Percentiles rank a stretch among this genome's conserved stretches.
phyloP scores from a whole-genome alignment of 2,888 invertebrate genomes.

The Heliothis peltigera region DNA sequence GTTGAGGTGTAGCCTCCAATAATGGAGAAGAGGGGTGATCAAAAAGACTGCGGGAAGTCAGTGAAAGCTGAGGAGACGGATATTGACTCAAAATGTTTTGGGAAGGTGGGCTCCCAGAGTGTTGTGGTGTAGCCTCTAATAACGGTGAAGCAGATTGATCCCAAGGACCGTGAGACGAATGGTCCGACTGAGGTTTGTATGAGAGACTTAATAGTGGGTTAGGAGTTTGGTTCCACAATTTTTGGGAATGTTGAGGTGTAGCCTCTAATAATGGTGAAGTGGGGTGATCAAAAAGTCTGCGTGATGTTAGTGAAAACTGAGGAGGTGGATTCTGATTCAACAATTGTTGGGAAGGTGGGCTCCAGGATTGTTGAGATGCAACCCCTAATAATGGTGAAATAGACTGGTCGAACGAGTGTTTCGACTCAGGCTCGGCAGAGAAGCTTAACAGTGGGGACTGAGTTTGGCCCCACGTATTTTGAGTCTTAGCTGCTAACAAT shows the following conservation, averaged over 20 bases:
- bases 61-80: no score
- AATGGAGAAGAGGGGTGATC: not conserved
- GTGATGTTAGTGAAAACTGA: no score
- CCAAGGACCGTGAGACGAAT: not conserved
- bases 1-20: no score
- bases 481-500: not conserved
- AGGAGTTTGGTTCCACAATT: not conserved
- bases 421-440: not conserved
- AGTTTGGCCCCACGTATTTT: not conserved
- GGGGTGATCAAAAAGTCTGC: no score
- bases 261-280: no score
- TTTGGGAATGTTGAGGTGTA: not conserved
- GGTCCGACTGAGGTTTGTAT: not conserved
- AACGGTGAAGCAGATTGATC: not conserved
- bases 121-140: not conserved
- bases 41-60: no score
- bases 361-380: no score
- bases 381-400: not conserved
- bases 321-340: no score
- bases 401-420: slow-evolving; percentile 1
- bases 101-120: not conserved
- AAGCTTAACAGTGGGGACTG: not conserved
- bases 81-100: not conserved
- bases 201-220: not conserved
- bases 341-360: no score